Base-by-base conservation (phyloP, 2,113 vertebrate genomes). In the Callipepla californica region DNA sequence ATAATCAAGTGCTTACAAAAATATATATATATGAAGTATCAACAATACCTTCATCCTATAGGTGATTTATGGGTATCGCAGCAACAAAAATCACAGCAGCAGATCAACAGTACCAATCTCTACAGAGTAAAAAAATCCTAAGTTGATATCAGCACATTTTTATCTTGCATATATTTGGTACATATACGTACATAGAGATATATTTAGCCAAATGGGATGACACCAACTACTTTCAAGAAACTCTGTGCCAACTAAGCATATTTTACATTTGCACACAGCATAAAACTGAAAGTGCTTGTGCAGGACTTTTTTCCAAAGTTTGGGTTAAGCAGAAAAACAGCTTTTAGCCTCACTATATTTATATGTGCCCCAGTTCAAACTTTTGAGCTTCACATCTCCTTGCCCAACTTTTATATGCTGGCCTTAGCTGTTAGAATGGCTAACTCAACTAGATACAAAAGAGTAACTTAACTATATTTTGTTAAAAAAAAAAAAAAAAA, bases 231-330 rank as follows among this genome's bases (percentile, higher is more conserved):
- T 90, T 94, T 70, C 65, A 85, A 88, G 69, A 94, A 95, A 88
- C 90, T 94, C 57, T 88, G 40, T 85, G 83, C 65, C 73, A 92
- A 77, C 82, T 94, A 95, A 94, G 95, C 95, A 90, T 72, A 91
- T 94, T 86, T 93, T 80, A 83, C 48, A 50, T 90, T 84, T 2
- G 0, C 59, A 91, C 85, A 45, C 88, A 94, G 94, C 85, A 96
- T 50, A 92, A 96, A 94, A 92, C 44, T 78, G 44, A 72, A 96
- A 94, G 30, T 94, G 95, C 91, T 65, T 62, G 77, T 7, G 0
- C 55, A 13, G 63, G 75, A 45, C 51, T 88, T 96, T n/a, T 92
- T 57, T 42, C 36, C 36, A 62, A 93, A 94, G 36, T 90, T 85
- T 74, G 51, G 13, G 9, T 91, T 91, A 89, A 85, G 87, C 87